Percentiles rank a stretch among this genome's conserved stretches.
Conservation (phyloP, 2,888 invertebrate genomes). For the Sympetrum striolatum region DNA sequence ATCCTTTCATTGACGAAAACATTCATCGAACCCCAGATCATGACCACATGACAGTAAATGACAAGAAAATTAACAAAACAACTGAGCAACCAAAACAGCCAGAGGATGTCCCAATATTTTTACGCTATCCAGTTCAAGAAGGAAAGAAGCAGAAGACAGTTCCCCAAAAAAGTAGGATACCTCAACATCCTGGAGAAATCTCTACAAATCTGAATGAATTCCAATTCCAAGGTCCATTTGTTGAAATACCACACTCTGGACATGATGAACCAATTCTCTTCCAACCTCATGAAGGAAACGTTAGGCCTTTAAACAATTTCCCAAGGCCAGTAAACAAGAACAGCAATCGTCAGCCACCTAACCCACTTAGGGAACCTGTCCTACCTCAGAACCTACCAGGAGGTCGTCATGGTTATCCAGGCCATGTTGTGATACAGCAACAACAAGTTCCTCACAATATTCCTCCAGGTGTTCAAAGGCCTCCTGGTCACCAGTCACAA, state of each 20-base stretch:
- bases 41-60: neutral
- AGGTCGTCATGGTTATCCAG: neutral
- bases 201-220: conserved; percentile 4
- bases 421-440: neutral
- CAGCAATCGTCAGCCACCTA: neutral
- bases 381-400: neutral
- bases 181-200: neutral
- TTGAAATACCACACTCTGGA: neutral
- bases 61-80: neutral
- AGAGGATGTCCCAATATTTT: conserved; percentile 17
- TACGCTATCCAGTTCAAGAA: conserved; percentile 7
- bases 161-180: conserved; percentile 11
- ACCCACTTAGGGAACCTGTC: neutral
- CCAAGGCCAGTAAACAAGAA: neutral
- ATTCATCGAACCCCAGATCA: neutral
- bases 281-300: conserved; percentile 1
- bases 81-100: conserved; percentile 3
- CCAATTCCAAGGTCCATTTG: conserved; percentile 5
- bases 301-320: neutral
- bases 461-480: neutral
- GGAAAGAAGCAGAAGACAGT: conserved; percentile 1
- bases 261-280: neutral
- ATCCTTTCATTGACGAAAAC: neutral
- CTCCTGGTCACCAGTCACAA: neutral
- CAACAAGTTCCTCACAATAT: neutral